Evolutionary conservation across 2,888 invertebrate species (phyloP), one percentile per base, ranked within the genome.

Genomic region (Himalopsyche japonica): DNA sequence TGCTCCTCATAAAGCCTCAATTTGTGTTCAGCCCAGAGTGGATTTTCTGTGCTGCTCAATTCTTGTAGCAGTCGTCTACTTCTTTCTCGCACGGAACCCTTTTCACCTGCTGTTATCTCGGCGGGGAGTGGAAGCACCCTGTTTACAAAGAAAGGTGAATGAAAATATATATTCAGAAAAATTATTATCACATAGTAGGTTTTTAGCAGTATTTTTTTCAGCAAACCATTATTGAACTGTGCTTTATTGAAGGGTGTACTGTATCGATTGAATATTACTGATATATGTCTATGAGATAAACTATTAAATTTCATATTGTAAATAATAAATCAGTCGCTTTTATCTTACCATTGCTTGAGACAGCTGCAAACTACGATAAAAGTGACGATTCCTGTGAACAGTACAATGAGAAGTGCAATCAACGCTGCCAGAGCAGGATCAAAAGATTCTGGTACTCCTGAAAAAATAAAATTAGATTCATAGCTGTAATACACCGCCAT

Each of bases 1-100:
- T 98, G 97, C 88, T 98, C 97, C 90, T 98, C 97, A 88, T 98
- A 98, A 0, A 97, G 94, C 89, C 97, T 94, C 34, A 97, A 91
- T 92, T 97, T 97, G 88, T 97, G 97, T 92, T 98, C 98, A 88
- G 97, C 95, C 98, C 97, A 98, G 18, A 98, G 91, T 0, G 97
- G 98, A 92, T 98, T 98, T 90, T 98, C 98, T 0, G 97, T 98
- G 0, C 97, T 97, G 88, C 96, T 97, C 79, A 97, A 91, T 89
- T 97, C 97, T 88, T 97, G 97, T 48, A 97, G 94, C 80, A 97
- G 96, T 86, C 96, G 95, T 86, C 97, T 95, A 84, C 97, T 95
- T 27, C 97, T 96, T 15, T 97, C 90, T 79, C 96, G 96, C 89
- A 97, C 97, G 24, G 87, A 87, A 83, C 97, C 95, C 32, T 97